These are phyloP conservation scores for Nothoprocta perdicaria DNA, from an alignment of 2,113 vertebrate genomes.

Conservation along the genomic window DNA sequence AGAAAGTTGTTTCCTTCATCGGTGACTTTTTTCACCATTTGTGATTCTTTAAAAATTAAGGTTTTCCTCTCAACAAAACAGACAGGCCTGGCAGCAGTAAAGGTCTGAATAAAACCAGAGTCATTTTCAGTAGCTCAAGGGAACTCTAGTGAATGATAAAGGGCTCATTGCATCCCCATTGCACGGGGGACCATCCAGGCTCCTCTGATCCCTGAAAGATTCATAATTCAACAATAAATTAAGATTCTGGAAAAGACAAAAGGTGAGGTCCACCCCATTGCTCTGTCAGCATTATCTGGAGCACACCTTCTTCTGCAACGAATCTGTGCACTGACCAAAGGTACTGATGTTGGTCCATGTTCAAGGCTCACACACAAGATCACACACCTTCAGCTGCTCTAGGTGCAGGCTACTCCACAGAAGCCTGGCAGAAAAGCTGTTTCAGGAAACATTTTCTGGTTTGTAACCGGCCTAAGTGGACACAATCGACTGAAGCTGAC, in stretches of 20 bases:
- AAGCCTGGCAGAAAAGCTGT: background rate
- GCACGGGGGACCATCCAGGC: background rate
- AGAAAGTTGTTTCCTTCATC: accelerated
- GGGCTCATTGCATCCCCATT: background rate
- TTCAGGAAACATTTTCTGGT: background rate
- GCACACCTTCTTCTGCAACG: background rate
- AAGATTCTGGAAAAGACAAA: background rate
- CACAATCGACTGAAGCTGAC: background rate
- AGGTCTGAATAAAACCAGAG: background rate
- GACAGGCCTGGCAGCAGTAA: background rate
- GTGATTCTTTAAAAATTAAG: background rate
- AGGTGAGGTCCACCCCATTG: background rate
- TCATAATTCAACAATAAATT: background rate
- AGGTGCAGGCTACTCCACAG: background rate
- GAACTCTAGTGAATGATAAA: background rate
- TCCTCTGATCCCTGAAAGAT: background rate
- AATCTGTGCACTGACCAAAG: no score
- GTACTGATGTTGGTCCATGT: no score
- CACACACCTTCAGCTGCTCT: background rate
- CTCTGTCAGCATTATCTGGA: background rate
- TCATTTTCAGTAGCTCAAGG: background rate
- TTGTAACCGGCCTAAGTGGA: background rate
- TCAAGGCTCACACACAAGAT: no score
- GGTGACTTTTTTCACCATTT: background rate
- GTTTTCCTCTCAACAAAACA: background rate